Evolutionary conservation across 2,113 vertebrate genomes (phyloP).

Genomic region (Mola mola): DNA sequence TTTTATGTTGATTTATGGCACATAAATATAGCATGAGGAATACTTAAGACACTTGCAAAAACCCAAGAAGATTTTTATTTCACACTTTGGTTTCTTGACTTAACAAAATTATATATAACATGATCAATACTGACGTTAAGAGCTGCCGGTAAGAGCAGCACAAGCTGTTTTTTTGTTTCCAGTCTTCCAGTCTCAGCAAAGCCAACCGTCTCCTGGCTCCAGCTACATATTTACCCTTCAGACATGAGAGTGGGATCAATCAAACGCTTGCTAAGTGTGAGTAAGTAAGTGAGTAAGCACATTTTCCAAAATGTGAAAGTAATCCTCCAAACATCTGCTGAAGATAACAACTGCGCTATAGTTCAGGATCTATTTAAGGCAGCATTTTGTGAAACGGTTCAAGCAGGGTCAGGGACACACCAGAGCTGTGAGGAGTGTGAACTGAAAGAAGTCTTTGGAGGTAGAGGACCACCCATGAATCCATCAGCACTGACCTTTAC

Average conservation of each 20-base stretch:
- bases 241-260: too few relatives aligned
- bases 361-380: background rate
- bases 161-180: too few relatives aligned
- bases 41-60: background rate
- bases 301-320: background rate
- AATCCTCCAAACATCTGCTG: background rate
- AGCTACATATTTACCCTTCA: too few relatives aligned
- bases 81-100: background rate
- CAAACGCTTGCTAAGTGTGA: background rate
- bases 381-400: background rate
- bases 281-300: background rate
- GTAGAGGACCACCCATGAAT: slow-evolving; percentile 60
- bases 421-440: background rate
- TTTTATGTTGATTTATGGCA: background rate
- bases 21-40: background rate
- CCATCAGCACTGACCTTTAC: slow-evolving; percentile 54
- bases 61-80: background rate
- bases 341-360: background rate
- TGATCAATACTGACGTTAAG: too few relatives aligned
- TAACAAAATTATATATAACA: too few relatives aligned
- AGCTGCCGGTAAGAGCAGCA: too few relatives aligned
- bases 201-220: too few relatives aligned
- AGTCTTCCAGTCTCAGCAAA: too few relatives aligned
- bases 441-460: background rate
- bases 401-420: background rate